phyloP scores from a whole-genome alignment of 2,888 invertebrate genomes.

The Caradrina kadenii region DNA sequence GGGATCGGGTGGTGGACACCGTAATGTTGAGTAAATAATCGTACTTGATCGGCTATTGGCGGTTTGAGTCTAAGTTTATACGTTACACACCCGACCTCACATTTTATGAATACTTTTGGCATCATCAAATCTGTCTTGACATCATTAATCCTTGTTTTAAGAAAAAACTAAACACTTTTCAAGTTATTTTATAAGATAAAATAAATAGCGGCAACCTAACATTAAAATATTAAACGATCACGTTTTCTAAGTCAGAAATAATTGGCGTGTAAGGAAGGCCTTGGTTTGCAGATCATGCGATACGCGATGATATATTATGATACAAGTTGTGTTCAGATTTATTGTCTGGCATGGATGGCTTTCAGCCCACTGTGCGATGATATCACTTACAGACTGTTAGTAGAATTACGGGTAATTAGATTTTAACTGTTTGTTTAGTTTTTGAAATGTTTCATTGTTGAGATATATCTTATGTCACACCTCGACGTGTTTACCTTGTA shows the following conservation, averaged over 20 bases:
- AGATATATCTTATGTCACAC: neutral
- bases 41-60: neutral
- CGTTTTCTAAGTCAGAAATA: conserved; percentile 38
- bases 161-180: neutral
- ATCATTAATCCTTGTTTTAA: neutral
- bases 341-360: conserved; percentile 39
- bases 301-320: conserved; percentile 72
- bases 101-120: neutral
- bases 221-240: conserved; percentile 28
- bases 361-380: conserved; percentile 58
- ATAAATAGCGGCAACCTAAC: neutral
- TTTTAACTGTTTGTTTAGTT: conserved; percentile 39
- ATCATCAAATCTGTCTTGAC: neutral
- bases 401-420: conserved; percentile 50
- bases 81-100: neutral
- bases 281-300: conserved; percentile 64
- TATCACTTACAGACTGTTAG: conserved; percentile 35
- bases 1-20: too few species aligned
- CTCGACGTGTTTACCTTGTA: neutral
- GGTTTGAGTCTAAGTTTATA: neutral
- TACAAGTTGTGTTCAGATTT: conserved; percentile 64
- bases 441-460: conserved; percentile 17
- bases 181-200: neutral
- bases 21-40: neutral
- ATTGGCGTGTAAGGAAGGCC: conserved; percentile 47